Percentiles rank a stretch among this genome's conserved stretches.
Conservation (phyloP, 2,113 vertebrate genomes). For the Platichthys stellatus region DNA sequence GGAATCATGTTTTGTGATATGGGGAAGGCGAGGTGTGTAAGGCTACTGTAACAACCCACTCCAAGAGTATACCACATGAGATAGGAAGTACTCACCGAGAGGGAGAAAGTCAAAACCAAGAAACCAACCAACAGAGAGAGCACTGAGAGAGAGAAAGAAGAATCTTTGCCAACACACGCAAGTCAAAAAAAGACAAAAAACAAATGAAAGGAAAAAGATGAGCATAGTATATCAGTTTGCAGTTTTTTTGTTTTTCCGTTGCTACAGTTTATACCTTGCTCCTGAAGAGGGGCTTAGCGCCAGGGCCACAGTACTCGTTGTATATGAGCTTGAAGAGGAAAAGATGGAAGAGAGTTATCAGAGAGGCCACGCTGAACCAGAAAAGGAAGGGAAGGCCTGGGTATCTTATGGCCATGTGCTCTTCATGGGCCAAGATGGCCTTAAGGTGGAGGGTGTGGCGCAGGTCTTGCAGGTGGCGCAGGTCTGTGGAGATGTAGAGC, state of each 20-base stretch:
- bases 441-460: slow-evolving; percentile 96
- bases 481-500: slow-evolving; percentile 95
- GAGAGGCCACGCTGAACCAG: slow-evolving; percentile 98
- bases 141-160: slow-evolving; percentile 9
- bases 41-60: neutral
- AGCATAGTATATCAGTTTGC: slow-evolving; percentile 28
- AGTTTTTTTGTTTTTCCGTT: slow-evolving; percentile 8
- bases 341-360: slow-evolving; percentile 97
- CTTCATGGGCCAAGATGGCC: slow-evolving; percentile 94
- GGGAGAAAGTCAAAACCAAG: slow-evolving; percentile 27
- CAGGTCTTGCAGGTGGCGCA: slow-evolving; percentile 94
- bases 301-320: slow-evolving; percentile 97
- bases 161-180: slow-evolving; percentile 48
- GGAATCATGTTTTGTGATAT: neutral
- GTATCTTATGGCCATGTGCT: slow-evolving; percentile 98
- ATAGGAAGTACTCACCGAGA: slow-evolving; percentile 27
- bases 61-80: slow-evolving; percentile 2
- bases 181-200: neutral
- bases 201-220: slow-evolving; percentile 6
- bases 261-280: slow-evolving; percentile 90
- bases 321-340: slow-evolving; percentile 99
- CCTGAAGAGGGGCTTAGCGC: slow-evolving; percentile 97
- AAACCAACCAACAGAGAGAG: slow-evolving; percentile 42
- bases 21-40: neutral
- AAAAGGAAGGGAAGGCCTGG: slow-evolving; percentile 96